These are phyloP conservation scores for Drosophila leonis DNA, from an alignment of 2,888 invertebrate genomes.

Conservation along the genomic window DNA sequence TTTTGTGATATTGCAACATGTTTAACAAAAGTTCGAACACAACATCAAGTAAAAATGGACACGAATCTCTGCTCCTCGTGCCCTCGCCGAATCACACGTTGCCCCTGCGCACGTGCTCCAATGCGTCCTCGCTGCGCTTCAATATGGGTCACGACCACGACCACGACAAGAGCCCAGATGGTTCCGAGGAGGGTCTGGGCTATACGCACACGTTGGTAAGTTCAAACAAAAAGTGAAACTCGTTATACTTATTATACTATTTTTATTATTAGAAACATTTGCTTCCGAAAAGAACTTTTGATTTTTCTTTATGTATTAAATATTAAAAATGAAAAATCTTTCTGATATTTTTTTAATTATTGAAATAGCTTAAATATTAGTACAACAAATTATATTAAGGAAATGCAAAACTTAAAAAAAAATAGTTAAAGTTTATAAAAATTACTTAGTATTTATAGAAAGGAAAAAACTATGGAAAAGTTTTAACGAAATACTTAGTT, in stretches of 20 bases:
- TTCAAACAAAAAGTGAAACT: slow-evolving; percentile 1
- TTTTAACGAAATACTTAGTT: too few relatives aligned
- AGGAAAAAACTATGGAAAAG: not conserved
- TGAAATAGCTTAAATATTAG: too few relatives aligned
- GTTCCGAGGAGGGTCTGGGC: slow-evolving; percentile 81
- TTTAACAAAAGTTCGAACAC: slow-evolving; percentile 40
- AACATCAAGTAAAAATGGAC: slow-evolving; percentile 63
- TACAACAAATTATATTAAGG: too few relatives aligned
- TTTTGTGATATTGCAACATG: slow-evolving; percentile 47
- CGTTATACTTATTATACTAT: not conserved
- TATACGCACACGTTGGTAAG: slow-evolving; percentile 83
- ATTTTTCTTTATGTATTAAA: too few relatives aligned
- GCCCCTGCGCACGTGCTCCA: slow-evolving; percentile 74
- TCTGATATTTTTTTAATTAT: too few relatives aligned
- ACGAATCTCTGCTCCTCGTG: slow-evolving; percentile 76
- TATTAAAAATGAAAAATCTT: too few relatives aligned
- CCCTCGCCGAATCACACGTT: slow-evolving; percentile 62
- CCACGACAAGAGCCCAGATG: slow-evolving; percentile 50
- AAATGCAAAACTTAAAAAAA: too few relatives aligned
- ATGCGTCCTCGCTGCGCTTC: slow-evolving; percentile 67
- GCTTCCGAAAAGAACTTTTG: too few relatives aligned
- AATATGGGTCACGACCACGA: slow-evolving; percentile 59
- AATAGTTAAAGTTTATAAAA: not conserved
- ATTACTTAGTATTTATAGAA: not conserved
- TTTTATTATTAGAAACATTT: not conserved